Percentiles rank a stretch among this genome's conserved stretches.
Evolutionary conservation across 2,888 invertebrate species (phyloP).

Genomic region (Andrena praecox): DNA sequence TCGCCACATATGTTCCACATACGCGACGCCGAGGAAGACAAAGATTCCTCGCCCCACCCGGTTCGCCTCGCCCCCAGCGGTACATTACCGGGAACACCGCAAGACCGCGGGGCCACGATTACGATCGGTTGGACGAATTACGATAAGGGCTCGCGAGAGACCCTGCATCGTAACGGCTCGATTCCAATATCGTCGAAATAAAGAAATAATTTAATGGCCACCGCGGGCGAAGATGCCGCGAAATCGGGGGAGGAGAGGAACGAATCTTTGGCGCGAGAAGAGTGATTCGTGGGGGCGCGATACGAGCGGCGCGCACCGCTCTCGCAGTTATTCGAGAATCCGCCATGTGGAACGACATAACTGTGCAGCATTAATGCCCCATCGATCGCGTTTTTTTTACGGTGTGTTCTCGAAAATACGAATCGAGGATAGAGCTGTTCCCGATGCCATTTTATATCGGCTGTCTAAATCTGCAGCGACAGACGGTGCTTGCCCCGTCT

Average conservation of each 20-base stretch:
- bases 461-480: conserved; percentile 26
- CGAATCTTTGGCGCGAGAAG: conserved; percentile 3
- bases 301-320: not conserved
- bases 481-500: conserved; percentile 18
- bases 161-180: not conserved
- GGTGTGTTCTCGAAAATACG: conserved; percentile 40
- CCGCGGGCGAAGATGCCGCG: not conserved
- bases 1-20: conserved; percentile 41
- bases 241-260: not conserved
- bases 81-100: not conserved
- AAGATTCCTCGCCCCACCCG: not conserved
- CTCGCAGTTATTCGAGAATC: conserved; percentile 21
- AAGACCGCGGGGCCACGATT: not conserved
- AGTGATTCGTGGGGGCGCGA: conserved; percentile 12
- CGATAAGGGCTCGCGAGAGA: not conserved
- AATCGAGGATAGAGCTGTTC: conserved; percentile 14
- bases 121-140: not conserved
- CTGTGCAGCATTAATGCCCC: conserved; percentile 53
- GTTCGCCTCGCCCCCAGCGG: not conserved
- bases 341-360: conserved; percentile 53
- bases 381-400: conserved; percentile 55
- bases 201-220: not conserved
- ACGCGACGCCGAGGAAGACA: conserved; percentile 13
- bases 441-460: conserved; percentile 13
- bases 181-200: not conserved